These are phyloP conservation scores for Lithosia quadra DNA, from an alignment of 2,888 invertebrate species.

Conservation along the genomic window DNA sequence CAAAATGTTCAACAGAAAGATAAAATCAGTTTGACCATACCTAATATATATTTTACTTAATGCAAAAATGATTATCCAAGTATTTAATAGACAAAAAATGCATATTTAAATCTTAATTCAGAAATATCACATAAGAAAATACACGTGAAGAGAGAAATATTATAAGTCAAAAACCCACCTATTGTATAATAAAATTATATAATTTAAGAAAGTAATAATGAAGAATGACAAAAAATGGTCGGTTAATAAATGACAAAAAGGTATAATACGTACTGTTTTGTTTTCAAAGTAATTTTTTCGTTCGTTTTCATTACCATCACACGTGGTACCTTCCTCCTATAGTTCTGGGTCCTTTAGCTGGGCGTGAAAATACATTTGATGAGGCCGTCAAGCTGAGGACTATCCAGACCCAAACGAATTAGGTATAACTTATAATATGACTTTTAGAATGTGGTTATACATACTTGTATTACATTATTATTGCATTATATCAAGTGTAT, in stretches of 20 bases:
- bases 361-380: too few species aligned
- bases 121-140: neutral
- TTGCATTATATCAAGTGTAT: neutral
- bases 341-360: too few species aligned
- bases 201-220: neutral
- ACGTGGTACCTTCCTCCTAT: too few species aligned
- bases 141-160: neutral
- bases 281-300: too few species aligned
- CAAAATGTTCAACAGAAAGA: too few species aligned
- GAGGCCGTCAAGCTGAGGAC: too few species aligned
- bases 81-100: neutral
- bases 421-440: too few species aligned
- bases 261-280: neutral
- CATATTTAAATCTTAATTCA: neutral
- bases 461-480: neutral
- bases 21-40: too few species aligned
- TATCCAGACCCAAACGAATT: too few species aligned
- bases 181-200: slow-evolving; percentile 1
- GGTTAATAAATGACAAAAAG: neutral
- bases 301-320: too few species aligned
- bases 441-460: neutral
- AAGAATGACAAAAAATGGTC: neutral
- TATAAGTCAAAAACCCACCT: neutral
- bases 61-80: too few species aligned
- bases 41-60: too few species aligned